Conservation (phyloP, 2,113 vertebrate species). For the Corapipo altera region DNA sequence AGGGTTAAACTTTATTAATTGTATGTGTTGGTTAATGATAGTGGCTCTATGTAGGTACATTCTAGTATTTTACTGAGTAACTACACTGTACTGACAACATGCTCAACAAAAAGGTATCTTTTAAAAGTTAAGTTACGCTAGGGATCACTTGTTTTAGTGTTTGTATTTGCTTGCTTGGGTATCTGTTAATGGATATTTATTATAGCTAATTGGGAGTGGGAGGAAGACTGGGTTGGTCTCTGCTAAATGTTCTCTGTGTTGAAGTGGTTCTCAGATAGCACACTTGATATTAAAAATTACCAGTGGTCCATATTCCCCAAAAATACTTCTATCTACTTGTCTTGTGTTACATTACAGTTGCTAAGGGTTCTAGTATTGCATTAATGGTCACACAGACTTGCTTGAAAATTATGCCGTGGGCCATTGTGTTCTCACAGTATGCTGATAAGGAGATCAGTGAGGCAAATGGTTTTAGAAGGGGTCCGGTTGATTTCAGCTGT, state of each 20-base stretch:
- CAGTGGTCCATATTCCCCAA: background rate
- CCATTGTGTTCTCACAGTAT: background rate
- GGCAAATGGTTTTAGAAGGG: background rate
- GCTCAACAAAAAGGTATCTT: background rate
- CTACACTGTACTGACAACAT: background rate
- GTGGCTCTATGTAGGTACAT: background rate
- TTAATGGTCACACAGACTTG: background rate
- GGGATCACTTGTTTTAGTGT: background rate
- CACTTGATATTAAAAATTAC: background rate
- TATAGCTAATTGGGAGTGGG: background rate
- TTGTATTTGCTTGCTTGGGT: background rate
- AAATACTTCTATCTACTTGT: background rate
- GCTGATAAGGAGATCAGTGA: background rate
- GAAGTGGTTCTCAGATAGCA: background rate
- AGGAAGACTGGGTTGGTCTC: background rate
- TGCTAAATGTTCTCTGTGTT: background rate
- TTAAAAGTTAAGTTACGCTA: background rate
- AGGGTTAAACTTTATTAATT: background rate
- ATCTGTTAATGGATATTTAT: background rate
- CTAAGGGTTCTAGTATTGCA: background rate
- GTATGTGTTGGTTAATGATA: background rate
- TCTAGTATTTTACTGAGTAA: background rate
- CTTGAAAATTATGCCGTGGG: background rate
- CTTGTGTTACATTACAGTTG: fast-evolving
- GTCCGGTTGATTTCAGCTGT: background rate